These are phyloP conservation scores for Alloscopus bannaensis DNA, from an alignment of 2,888 invertebrate species.

Conservation along the genomic window DNA sequence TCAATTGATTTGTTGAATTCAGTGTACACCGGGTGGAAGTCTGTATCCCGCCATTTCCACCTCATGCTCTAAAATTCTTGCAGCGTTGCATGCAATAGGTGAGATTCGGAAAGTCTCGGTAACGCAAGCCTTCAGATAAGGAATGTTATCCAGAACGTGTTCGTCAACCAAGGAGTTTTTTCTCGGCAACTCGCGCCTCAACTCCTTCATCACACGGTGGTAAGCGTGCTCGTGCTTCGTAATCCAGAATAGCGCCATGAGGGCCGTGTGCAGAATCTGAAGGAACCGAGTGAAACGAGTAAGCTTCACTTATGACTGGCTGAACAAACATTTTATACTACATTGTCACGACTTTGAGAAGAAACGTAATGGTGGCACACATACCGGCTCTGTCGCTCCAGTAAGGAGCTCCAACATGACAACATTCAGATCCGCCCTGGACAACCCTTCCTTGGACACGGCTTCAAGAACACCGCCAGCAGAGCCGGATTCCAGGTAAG, in stretches of 20 bases:
- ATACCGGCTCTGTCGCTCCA: constrained; percentile 90
- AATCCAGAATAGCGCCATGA: constrained; percentile 86
- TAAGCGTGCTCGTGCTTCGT: constrained; percentile 83
- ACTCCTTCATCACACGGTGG: constrained; percentile 81
- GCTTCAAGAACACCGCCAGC: constrained; percentile 78
- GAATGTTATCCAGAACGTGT: constrained; percentile 81
- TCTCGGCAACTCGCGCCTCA: constrained; percentile 76
- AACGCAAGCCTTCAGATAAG: constrained; percentile 87
- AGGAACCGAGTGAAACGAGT: constrained; percentile 41
- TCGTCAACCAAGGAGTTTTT: constrained; percentile 77
- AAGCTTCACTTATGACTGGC: not conserved
- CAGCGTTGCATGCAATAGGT: constrained; percentile 88
- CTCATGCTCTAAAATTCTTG: constrained; percentile 85
- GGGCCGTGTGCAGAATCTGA: constrained; percentile 87
- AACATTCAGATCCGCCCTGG: constrained; percentile 76
- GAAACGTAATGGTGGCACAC: constrained; percentile 50
- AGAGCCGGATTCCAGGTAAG: constrained; percentile 78
- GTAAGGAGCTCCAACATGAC: constrained; percentile 90
- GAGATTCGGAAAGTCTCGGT: constrained; percentile 84
- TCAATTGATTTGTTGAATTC: constrained; percentile 74
- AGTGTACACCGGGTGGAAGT: constrained; percentile 82
- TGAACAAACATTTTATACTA: not conserved
- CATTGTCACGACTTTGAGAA: not conserved
- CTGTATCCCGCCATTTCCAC: constrained; percentile 82
- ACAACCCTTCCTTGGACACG: constrained; percentile 84